Evolutionary conservation across 2,888 invertebrate species (phyloP), one percentile per base, ranked within the genome.

Genomic region (Mimachlamys varia): DNA sequence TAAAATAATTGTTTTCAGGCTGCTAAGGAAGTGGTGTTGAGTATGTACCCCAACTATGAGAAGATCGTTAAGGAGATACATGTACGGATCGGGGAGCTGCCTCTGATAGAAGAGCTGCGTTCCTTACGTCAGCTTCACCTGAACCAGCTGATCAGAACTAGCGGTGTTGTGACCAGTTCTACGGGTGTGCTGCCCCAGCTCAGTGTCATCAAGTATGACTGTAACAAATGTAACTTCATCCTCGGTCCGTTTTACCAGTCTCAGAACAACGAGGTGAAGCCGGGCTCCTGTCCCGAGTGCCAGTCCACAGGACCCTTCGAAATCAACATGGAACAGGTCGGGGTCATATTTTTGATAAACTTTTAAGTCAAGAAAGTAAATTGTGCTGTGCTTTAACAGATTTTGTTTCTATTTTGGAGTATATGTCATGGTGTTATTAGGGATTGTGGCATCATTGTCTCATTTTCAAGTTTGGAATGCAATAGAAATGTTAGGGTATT

Each of bases 201-300:
- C 53, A 98, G 98, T 0, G 97, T 99, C 87, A 98, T 99, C 89
- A 99, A 99, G 96, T 99, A 99, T 96, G 99, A 99, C 97, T 99
- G 99, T 97, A 98, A 98, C 94, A 98, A 99, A 95, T 99, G 99
- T 96, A 98, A 98, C 13, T 99, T 98, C 96, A 97, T 99, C 44
- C 97, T 99, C 94, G 99, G 99, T 0, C 99, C 99, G 0, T 99
- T 99, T 96, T 98, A 98, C 27, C 99, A 99, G 97, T 98, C 98
- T 0, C 99, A 99, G 97, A 98, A 98, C 95, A 97, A 98, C 5
- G 99, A 99, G 97, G 98, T 99, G 0, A 98, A 98, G 95, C 99
- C 99, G 0, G 99, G 99, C 0, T 98, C 98, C 0, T 99, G 99
- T 97, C 99, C 99, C 0, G 99, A 99, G 96, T 99, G 99, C 97